These are phyloP conservation scores for Dendroctonus ponderosae DNA, from an alignment of 1,140 invertebrate species.

Conservation along the genomic window DNA sequence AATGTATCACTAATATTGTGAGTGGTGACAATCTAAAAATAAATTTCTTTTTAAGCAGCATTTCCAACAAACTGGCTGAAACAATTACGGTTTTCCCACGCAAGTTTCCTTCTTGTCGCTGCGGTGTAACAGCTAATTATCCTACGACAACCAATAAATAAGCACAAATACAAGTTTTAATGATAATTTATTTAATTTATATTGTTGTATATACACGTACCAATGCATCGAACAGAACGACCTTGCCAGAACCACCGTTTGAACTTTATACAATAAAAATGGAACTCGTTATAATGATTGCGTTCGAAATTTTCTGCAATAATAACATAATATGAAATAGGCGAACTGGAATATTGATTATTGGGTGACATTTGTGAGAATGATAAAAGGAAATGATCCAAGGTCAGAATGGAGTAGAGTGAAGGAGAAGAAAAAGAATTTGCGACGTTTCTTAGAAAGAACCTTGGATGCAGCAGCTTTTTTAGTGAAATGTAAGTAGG, in stretches of 20 bases:
- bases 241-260: slow-evolving; percentile 33
- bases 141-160: slow-evolving; percentile 23
- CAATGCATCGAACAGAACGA: slow-evolving; percentile 18
- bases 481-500: slow-evolving; percentile 15
- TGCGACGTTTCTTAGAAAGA: slow-evolving; percentile 16
- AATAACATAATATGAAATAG: slow-evolving; percentile 27
- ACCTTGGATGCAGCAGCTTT: slow-evolving; percentile 6
- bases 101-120: slow-evolving; percentile 8
- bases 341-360: slow-evolving; percentile 16
- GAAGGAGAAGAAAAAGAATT: slow-evolving; percentile 17
- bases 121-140: slow-evolving; percentile 18
- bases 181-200: slow-evolving; percentile 30
- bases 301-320: slow-evolving; percentile 22
- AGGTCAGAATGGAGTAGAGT: slow-evolving; percentile 19
- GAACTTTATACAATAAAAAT: slow-evolving; percentile 36
- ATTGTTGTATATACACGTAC: slow-evolving; percentile 21
- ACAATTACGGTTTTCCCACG: slow-evolving; percentile 27
- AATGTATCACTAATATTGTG: no score
- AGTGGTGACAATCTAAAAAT: no score
- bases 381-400: slow-evolving; percentile 30
- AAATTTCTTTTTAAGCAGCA: no score
- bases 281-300: slow-evolving; percentile 25
- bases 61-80: no score
- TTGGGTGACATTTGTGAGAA: slow-evolving; percentile 30
- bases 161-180: slow-evolving; percentile 16